Percentiles rank a stretch among this genome's conserved stretches.
phyloP scores from a whole-genome alignment of 1,140 invertebrate genomes.

The Parapsyche elsis region DNA sequence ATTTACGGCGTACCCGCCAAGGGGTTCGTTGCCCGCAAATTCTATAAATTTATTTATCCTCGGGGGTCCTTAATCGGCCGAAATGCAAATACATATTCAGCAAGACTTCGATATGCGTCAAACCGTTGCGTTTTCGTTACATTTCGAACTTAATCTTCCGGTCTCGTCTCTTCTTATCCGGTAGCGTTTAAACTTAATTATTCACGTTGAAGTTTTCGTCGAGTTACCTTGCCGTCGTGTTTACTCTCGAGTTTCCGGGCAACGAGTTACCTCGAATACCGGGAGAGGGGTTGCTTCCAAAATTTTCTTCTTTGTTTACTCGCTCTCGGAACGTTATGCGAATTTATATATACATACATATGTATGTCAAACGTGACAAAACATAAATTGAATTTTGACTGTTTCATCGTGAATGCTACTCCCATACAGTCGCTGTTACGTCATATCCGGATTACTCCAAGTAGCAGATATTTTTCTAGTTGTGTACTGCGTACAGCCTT shows the following conservation, averaged over 20 bases:
- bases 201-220: slow-evolving; percentile 47
- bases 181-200: slow-evolving; percentile 50
- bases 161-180: background rate
- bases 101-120: background rate
- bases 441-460: background rate
- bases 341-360: background rate
- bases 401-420: background rate
- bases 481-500: background rate
- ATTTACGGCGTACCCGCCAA: slow-evolving; percentile 26
- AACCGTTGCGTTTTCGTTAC: background rate
- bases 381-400: background rate
- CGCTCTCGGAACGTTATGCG: background rate
- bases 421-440: background rate
- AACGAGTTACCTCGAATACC: background rate
- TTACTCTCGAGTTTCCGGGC: slow-evolving; percentile 22
- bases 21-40: background rate
- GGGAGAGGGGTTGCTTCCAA: background rate
- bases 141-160: background rate
- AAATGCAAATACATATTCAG: slow-evolving; percentile 30
- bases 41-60: slow-evolving; percentile 37
- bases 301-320: slow-evolving; percentile 7
- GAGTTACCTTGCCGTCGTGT: slow-evolving; percentile 26
- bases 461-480: background rate
- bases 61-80: slow-evolving; percentile 4
- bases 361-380: background rate